Conservation (phyloP, 2,113 vertebrate species). For the Charadrius vociferus region DNA sequence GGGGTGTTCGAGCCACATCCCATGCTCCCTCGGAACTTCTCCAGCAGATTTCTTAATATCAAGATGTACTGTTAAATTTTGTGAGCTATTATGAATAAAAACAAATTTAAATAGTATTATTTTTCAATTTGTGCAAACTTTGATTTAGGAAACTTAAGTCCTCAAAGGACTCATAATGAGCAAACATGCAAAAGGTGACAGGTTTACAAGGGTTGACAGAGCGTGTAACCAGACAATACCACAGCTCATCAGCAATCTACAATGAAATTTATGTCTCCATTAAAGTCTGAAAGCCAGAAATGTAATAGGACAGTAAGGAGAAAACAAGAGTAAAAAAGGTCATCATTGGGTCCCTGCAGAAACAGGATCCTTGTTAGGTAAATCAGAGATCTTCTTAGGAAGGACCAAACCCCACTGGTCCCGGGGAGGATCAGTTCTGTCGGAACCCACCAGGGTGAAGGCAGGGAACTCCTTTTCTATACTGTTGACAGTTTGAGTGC, state of each 20-base stretch:
- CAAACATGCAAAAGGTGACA: background rate
- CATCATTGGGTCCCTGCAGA: background rate
- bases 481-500: background rate
- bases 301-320: background rate
- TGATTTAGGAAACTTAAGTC: background rate
- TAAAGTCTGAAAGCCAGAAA: background rate
- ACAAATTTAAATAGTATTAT: rapidly evolving
- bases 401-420: rapidly evolving
- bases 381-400: background rate
- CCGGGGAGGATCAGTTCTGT: background rate
- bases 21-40: background rate
- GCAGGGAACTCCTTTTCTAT: background rate
- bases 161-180: background rate
- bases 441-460: background rate
- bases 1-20: background rate
- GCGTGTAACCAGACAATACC: rapidly evolving
- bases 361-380: background rate
- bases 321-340: background rate
- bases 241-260: background rate
- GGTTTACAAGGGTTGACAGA: background rate
- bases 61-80: background rate
- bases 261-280: background rate
- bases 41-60: background rate
- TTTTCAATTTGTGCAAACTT: background rate
- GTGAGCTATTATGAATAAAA: background rate